Conservation (phyloP, 2,888 invertebrate species). For the Monopis laevigella region DNA sequence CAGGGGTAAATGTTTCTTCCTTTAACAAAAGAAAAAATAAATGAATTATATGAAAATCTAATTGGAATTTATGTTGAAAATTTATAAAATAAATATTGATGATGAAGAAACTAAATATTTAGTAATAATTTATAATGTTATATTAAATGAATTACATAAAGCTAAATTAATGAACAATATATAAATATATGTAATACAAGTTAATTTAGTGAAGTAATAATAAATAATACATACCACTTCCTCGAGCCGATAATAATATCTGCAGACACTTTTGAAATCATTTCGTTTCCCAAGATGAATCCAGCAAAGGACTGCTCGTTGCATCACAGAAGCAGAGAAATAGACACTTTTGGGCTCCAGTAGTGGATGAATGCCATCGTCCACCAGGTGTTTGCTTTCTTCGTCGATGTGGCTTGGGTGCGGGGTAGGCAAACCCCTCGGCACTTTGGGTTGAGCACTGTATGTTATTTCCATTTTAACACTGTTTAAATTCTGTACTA, state of each 20-base stretch:
- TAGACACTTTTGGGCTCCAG: background rate
- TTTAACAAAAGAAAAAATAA: background rate
- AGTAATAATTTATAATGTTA: background rate
- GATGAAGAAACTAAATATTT: background rate
- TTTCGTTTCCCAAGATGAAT: constrained; percentile 8
- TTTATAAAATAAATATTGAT: background rate
- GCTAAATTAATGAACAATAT: too few species aligned
- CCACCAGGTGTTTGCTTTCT: background rate
- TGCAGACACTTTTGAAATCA: constrained; percentile 2
- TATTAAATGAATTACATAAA: too few species aligned
- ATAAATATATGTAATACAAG: too few species aligned
- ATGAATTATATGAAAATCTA: background rate
- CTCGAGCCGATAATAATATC: constrained; percentile 11
- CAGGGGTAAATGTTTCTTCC: constrained; percentile 6
- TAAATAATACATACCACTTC: constrained; percentile 12
- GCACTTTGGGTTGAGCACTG: too few species aligned
- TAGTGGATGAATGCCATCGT: background rate
- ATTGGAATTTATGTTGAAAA: background rate
- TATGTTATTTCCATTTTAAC: too few species aligned
- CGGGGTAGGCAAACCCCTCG: background rate
- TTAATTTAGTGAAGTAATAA: too few species aligned
- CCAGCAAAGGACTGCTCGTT: constrained; percentile 2
- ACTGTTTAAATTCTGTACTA: too few species aligned
- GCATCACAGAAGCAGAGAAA: constrained; percentile 1
- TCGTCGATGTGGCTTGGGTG: background rate